Evolutionary conservation across 2,113 vertebrate species (phyloP).

Genomic region (Ophiodon elongatus): DNA sequence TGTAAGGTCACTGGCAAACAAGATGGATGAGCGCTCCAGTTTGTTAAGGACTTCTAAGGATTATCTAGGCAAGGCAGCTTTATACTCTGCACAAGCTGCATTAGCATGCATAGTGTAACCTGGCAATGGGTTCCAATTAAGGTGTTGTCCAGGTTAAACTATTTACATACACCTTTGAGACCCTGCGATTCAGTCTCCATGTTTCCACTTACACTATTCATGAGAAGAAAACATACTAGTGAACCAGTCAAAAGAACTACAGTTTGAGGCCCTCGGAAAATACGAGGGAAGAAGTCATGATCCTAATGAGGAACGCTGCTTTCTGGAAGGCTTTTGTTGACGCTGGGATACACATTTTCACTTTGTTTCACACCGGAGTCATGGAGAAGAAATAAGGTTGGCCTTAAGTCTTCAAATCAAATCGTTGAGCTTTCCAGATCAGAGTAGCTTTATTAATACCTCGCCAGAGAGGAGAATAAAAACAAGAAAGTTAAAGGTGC

Average conservation of each 20-base stretch:
- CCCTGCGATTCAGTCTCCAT: background rate
- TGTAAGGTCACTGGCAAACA: slow-evolving; percentile 40
- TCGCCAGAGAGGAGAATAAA: background rate
- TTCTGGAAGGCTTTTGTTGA: background rate
- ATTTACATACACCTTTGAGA: slow-evolving; percentile 39
- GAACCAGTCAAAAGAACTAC: background rate
- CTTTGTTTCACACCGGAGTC: background rate
- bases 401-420: background rate
- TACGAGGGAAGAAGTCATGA: background rate
- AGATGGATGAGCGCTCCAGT: slow-evolving; percentile 31
- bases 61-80: slow-evolving; percentile 23
- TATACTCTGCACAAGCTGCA: background rate
- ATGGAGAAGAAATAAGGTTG: background rate
- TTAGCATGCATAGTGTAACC: slow-evolving; percentile 1
- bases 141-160: slow-evolving; percentile 24
- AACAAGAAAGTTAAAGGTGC: background rate
- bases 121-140: slow-evolving; percentile 28
- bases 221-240: background rate
- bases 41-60: slow-evolving; percentile 22
- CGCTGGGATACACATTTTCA: background rate
- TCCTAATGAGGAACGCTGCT: background rate
- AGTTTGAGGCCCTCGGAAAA: slow-evolving; percentile 9
- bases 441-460: no score
- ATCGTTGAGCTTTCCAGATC: background rate
- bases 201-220: slow-evolving; percentile 18